A percentile compares a stretch with the other conserved stretches of the same genome.
These are phyloP conservation scores for Cyprinella venusta DNA, from an alignment of 2,797 vertebrate genomes.

Conservation along the genomic window DNA sequence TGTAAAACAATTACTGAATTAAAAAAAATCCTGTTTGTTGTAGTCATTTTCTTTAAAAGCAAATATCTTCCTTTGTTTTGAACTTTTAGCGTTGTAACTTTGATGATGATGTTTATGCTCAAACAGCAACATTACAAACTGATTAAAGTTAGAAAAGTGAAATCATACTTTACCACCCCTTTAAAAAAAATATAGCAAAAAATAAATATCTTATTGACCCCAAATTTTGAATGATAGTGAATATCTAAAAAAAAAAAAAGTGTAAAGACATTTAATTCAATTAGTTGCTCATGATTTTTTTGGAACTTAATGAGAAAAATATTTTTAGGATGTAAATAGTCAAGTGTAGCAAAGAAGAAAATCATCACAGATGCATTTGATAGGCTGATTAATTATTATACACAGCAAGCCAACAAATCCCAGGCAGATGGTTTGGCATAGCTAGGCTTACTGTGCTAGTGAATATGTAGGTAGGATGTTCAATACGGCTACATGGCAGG, in stretches of 20 bases:
- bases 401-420: constrained; percentile 68
- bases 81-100: too few relatives aligned
- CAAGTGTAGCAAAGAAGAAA: constrained; percentile 57
- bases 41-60: too few relatives aligned
- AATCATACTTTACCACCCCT: too few relatives aligned
- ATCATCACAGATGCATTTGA: constrained; percentile 59
- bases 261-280: neutral
- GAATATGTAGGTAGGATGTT: constrained; percentile 70
- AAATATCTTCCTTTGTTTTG: too few relatives aligned
- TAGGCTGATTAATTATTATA: constrained; percentile 72
- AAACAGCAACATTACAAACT: too few relatives aligned
- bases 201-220: neutral
- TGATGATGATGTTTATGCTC: too few relatives aligned
- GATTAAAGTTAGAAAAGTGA: too few relatives aligned
- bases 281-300: constrained; percentile 49
- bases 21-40: too few relatives aligned
- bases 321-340: constrained; percentile 32
- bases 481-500: constrained; percentile 61
- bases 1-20: too few relatives aligned
- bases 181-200: neutral
- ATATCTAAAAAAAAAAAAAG: neutral
- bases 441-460: constrained; percentile 69
- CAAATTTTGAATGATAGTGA: neutral
- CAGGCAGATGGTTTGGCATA: constrained; percentile 73
- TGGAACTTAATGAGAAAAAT: constrained; percentile 43